These are phyloP conservation scores for Cnemophilus loriae DNA, from an alignment of 2,113 vertebrate genomes.

Conservation along the genomic window DNA sequence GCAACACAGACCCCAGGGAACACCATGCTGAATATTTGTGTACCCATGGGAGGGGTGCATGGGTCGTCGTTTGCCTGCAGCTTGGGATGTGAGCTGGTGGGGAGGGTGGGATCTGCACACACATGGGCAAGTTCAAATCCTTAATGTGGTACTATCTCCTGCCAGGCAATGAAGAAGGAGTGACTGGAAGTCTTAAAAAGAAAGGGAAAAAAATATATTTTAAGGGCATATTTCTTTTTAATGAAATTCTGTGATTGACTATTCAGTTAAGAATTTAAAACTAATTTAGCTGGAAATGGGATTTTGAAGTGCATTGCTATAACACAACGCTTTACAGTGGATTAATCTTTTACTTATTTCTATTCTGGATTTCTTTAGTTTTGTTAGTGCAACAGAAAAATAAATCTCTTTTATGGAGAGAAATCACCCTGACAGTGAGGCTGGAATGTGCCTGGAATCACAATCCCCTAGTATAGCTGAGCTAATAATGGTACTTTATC, in stretches of 20 bases:
- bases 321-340: background rate
- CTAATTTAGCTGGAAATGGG: background rate
- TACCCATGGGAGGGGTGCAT: background rate
- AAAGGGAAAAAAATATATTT: background rate
- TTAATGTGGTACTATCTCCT: background rate
- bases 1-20: background rate
- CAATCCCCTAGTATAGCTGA: background rate
- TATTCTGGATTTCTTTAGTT: background rate
- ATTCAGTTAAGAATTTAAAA: background rate
- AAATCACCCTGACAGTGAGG: background rate
- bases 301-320: background rate
- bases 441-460: background rate
- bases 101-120: background rate
- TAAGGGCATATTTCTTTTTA: background rate
- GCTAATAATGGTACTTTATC: background rate
- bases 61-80: background rate
- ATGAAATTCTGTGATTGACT: background rate
- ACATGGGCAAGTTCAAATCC: background rate
- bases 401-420: background rate
- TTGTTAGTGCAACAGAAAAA: background rate
- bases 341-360: background rate
- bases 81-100: background rate
- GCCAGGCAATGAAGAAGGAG: background rate
- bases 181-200: background rate
- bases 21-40: background rate